Evolutionary conservation across 1,140 invertebrate genomes (phyloP), one percentile per base, ranked within the genome.

Genomic region (Cataglyphis hispanica): DNA sequence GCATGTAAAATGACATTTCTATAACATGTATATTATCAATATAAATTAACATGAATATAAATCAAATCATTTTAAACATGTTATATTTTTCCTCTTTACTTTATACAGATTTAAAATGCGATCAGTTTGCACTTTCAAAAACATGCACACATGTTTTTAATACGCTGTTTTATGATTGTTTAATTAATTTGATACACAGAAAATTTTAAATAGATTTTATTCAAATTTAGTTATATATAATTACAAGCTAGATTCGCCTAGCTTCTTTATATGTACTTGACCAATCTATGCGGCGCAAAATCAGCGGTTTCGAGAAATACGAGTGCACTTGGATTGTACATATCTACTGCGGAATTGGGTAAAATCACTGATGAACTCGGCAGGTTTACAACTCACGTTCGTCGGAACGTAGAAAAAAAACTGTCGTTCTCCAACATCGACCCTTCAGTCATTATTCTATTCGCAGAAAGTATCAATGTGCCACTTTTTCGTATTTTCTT

Each of bases 291-390:
- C 75, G 34, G 85, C 72, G 66, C 61, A 67, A 86, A 86, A 86
- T 86, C 78, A 86, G 78, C 78, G 50, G 58, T 60, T 74, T 61
- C 67, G 66, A 50, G 46, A 72, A 66, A 50, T 83, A 83, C 67
- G 85, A 83, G 74, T 84, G 69, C 78, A 66, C 85, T 86, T 86
- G 85, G 40, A 86, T 75, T 69, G 50, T 53, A 6, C 34, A 43
- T 43, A 43, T 11, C 85, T 78, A 84, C 37, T 13, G 37, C 37
- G 25, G 50, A 86, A 86, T 83, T 75, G 77, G 61, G 50, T 75
- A 69, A 83, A 86, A 86, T 75, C 64, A 50, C 61, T 86, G 85
- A 86, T 83, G 85, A 83, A 86, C 69, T 81, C 67, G 69, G 56
- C 80, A 10, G 19, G 69, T 66, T 86, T 86, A 58, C 85, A 43